Base-by-base conservation (phyloP, 2,113 vertebrate species). In the Maylandia zebra region DNA sequence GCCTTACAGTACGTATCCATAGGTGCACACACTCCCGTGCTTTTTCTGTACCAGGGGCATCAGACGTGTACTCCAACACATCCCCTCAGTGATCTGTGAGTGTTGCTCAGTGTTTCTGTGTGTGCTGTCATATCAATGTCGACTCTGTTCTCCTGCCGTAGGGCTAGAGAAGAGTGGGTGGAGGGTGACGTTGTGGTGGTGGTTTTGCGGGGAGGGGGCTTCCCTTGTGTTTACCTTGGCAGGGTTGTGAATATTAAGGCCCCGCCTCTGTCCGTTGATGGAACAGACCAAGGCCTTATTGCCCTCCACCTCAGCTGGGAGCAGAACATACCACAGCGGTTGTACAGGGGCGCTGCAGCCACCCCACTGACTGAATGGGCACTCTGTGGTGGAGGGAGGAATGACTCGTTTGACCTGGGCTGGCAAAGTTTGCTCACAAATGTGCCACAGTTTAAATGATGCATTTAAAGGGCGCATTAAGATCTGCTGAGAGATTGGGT, bases 181-280 rank as follows among this genome's bases (percentile, higher is more conserved):
- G 56, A 82, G 32, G 88, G 13, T 78, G 81, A 41, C 56, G 82
- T 43, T 80, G 83, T 43, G 56, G 22, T 43, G 84, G 17, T 59
- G 48, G 43, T n/a, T 74, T 74, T 45, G 22, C 22, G 24, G 69
- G 69, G 69, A 74, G 59, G 83, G 82, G 53, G 76, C 88, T 91
- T 80, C 83, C 80, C 86, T 59, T 79, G 61, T 97, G 93, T 97
- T 97, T 96, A 96, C 92, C 93, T 97, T 96, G 96, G 96, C 96
- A 88, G 89, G 89, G 81, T 87, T 8, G 55, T 83, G 45, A 53
- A 76, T 79, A 90, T 83, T 66, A 64, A 84, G 85, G 84, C 91
- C 89, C 94, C 84, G 78, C 94, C 90, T 90, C 90, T 86, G 89
- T 90, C 92, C 84, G 50, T 69, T 79, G 80, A 88, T 87, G 81